Percentiles rank a stretch among this genome's conserved stretches.
Conservation (phyloP, 2,888 invertebrate species). For the Glyphotaelius pellucidus region DNA sequence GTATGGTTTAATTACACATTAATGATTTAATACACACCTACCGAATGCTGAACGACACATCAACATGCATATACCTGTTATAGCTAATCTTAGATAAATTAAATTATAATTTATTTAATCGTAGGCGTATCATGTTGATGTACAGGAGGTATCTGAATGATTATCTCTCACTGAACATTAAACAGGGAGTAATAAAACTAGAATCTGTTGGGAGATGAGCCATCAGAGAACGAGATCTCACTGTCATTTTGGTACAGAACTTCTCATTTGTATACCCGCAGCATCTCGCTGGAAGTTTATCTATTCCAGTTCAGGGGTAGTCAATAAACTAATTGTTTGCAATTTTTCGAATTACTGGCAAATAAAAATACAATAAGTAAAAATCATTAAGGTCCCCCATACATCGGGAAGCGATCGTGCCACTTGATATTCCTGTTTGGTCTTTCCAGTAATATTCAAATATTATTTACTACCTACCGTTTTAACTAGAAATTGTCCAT, state of each 20-base stretch:
- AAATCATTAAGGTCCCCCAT: too few relatives aligned
- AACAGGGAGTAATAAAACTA: background rate
- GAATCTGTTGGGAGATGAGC: background rate
- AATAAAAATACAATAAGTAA: too few relatives aligned
- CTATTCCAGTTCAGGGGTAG: background rate
- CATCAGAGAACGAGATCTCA: background rate
- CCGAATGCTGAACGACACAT: too few relatives aligned
- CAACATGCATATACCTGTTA: too few relatives aligned
- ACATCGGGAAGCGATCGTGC: too few relatives aligned
- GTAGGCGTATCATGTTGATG: background rate
- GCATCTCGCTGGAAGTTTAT: background rate
- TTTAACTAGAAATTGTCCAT: too few relatives aligned
- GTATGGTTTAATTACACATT: too few relatives aligned
- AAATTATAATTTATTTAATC: background rate
- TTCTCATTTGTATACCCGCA: conserved; percentile 40
- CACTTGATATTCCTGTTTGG: too few relatives aligned
- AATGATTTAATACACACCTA: too few relatives aligned
- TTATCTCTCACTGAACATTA: background rate
- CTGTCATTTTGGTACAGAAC: conserved; percentile 31
- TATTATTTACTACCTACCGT: too few relatives aligned
- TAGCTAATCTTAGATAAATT: background rate
- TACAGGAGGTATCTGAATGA: background rate
- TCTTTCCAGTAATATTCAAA: too few relatives aligned
- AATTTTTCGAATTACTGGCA: too few relatives aligned
- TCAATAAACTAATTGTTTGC: background rate